These are phyloP conservation scores for Ennomos quercinarius DNA, from an alignment of 2,888 invertebrate genomes.

Conservation along the genomic window DNA sequence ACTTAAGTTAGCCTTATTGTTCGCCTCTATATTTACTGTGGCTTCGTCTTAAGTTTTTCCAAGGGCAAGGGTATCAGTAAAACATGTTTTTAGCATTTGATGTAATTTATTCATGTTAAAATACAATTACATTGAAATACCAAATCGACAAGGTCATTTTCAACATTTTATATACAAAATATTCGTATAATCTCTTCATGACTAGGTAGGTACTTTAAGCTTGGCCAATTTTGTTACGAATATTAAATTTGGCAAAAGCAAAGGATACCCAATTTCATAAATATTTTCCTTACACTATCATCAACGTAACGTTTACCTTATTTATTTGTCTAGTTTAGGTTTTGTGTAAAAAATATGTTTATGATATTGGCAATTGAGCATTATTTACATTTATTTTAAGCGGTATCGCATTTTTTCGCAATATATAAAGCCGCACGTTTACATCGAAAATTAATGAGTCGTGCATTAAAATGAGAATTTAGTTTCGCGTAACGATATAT, in stretches of 20 bases:
- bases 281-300: slow-evolving; percentile 35
- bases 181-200: slow-evolving; percentile 74
- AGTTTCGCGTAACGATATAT: slow-evolving; percentile 38
- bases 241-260: slow-evolving; percentile 54
- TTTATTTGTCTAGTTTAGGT: slow-evolving; percentile 12
- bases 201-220: slow-evolving; percentile 68
- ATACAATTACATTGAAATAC: slow-evolving; percentile 59
- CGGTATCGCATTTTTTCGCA: slow-evolving; percentile 62
- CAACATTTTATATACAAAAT: slow-evolving; percentile 81
- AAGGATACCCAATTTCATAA: slow-evolving; percentile 46
- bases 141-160: slow-evolving; percentile 61
- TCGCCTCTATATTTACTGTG: no score
- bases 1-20: not conserved
- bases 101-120: slow-evolving; percentile 72
- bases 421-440: slow-evolving; percentile 67
- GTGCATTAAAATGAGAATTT: slow-evolving; percentile 31
- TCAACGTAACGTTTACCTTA: slow-evolving; percentile 4
- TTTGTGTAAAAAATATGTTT: slow-evolving; percentile 35
- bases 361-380: slow-evolving; percentile 54
- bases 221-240: slow-evolving; percentile 63
- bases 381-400: slow-evolving; percentile 68
- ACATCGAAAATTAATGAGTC: slow-evolving; percentile 45
- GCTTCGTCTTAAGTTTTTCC: no score
- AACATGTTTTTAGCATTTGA: slow-evolving; percentile 48
- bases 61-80: slow-evolving; percentile 17